Evolutionary conservation across 2,797 vertebrate genomes (phyloP), one percentile per base, ranked within the genome.

Genomic region (Catamblyrhynchus diadema): DNA sequence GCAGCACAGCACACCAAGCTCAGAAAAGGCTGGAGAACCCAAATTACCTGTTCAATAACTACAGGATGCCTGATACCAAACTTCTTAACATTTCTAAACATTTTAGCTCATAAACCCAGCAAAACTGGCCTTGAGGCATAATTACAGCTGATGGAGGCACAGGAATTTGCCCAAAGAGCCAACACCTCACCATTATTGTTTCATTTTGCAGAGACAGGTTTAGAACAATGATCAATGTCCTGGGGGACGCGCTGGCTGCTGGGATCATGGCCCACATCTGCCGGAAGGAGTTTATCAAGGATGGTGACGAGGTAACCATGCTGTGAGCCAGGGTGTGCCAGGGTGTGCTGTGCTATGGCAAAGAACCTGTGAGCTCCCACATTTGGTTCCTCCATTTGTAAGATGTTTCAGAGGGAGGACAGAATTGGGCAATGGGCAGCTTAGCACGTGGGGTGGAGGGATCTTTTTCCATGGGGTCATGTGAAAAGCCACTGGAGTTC

Each of bases 211-310:
- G 99, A 97, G 99, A 99, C 98, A 98, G 99, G 88, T 99, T 99
- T 97, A 98, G 99, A 96, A 99, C 99, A 57, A 99, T 99, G 99
- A 99, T 99, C 91, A 99, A 99, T 1, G 99, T 99, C 83, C 98
- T 99, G 98, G 99, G 99, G 3, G 99, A 99, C 0, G 99, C 99
- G 0, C 96, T 99, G 94, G 99, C 99, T 15, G 99, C 99, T 0
- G 99, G 99, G 37, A 99, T 99, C 95, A 99, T 99, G 99, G 99
- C 99, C 83, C 99, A 99, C 84, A 97, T 99, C 97, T 99, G 99
- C 98, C 98, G 99, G 91, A 99, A 99, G 97, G 99, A 99, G 93
- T 99, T 99, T 65, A 97, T 99, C 74, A 99, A 98, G 97, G 98
- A 99, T 6, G 82, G 96, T 2, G 98, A 99, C 0, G 99, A 99